Evolutionary conservation across 37 sponge, comb jelly and placozoan genomes (phyloP).

Genomic region (Cliona cf. orientalis): DNA sequence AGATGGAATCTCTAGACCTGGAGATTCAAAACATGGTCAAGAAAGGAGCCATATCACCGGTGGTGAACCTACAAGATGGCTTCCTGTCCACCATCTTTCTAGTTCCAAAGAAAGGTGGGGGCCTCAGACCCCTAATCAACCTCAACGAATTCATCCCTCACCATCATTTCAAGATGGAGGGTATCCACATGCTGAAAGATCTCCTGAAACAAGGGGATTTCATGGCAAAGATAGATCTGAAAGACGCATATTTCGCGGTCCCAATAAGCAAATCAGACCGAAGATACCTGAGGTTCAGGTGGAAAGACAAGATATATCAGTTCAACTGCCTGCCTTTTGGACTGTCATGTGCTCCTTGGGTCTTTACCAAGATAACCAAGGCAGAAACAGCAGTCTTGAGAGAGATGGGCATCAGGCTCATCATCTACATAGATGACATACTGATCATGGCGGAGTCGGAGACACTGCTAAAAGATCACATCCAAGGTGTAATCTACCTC

Average conservation of each 20-base stretch:
- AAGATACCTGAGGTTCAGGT: constrained; percentile 12
- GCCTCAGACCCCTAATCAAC: constrained; percentile 53
- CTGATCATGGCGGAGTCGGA: constrained; percentile 41
- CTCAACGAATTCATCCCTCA: constrained; percentile 28
- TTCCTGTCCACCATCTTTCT: constrained; percentile 52
- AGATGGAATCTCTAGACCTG: neutral
- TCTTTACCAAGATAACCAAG: constrained; percentile 47
- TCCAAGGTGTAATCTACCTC: constrained; percentile 13
- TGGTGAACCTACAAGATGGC: neutral
- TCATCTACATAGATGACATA: constrained; percentile 57
- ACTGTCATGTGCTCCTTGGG: constrained; percentile 52
- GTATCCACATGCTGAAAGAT: constrained; percentile 45
- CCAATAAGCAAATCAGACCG: neutral
- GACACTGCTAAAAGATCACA: constrained; percentile 18
- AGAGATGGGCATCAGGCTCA: constrained; percentile 21
- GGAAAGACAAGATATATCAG: constrained; percentile 1
- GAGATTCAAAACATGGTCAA: constrained; percentile 30
- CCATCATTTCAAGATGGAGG: constrained; percentile 69
- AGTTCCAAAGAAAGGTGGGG: constrained; percentile 58
- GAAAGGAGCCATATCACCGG: neutral
- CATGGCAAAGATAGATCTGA: constrained; percentile 42
- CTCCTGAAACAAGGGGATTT: constrained; percentile 32
- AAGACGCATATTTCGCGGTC: constrained; percentile 53
- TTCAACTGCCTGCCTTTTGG: constrained; percentile 65
- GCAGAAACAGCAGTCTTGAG: constrained; percentile 34